Evolutionary conservation across 2,888 invertebrate species (phyloP), one percentile per base, ranked within the genome.

Genomic region (Idaea aversata): DNA sequence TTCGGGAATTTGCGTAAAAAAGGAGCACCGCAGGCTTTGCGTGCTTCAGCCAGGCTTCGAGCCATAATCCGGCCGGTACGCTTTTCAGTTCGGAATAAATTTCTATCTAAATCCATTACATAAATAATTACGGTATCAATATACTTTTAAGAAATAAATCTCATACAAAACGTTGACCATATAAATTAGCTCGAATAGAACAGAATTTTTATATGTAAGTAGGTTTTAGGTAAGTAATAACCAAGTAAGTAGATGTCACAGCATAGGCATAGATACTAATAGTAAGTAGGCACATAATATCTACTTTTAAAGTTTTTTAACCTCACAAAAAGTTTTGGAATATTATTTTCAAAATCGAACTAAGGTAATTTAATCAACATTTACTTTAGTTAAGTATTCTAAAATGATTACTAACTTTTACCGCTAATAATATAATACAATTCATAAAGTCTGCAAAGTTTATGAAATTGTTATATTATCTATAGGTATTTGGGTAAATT

Each of bases 61-160:
- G 15, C 66, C 65, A 47, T 72, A 69, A 72, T 70, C 72, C 67
- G 70, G 67, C 63, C 66, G 63, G 65, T 63, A 62, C 62, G 65
- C 67, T 68, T 67, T 59, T 64, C 70, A 67, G 62, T 67, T 67
- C 62, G 64, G 64, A 66, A 69, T 67, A 67, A 66, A 70, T 72
- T 66, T 65, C 13, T 57, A 69, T 61, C 67, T 38, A 67, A 66
- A 70, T 66, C 59, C 65, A 67, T 67, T 67, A 63, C 58, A 68
- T 63, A 70, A 67, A 69, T 65, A 68, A 67, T 47, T 47, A 47
- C 47, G 47, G 47, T 47, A 6, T 47, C 47, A 47, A 47, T 47
- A 47, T 47, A 3, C 47, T 47, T 25, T 25, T 25, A 25, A 25
- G 25, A 25, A 25, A 25, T 25, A 25, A 25, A 25, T 25, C 25